Conservation (phyloP, 2,797 vertebrate species). For the Ibycter americanus region DNA sequence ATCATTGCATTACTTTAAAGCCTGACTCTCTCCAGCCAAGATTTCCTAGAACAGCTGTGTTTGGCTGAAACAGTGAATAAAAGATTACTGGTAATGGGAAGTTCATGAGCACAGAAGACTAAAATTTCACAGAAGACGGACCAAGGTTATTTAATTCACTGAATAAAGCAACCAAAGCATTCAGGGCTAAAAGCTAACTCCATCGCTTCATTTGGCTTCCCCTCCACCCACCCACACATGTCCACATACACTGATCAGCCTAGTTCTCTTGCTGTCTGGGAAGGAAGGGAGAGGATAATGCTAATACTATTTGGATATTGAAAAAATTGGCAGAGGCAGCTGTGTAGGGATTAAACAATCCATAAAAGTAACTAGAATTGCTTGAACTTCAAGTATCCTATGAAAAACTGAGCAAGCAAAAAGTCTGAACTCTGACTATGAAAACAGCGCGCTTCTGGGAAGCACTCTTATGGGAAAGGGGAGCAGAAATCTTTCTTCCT, state of each 20-base stretch:
- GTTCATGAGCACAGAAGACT: background rate
- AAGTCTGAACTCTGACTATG: background rate
- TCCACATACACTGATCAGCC: background rate
- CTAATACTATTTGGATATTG: conserved; percentile 25
- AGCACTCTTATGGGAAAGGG: background rate
- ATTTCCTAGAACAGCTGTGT: conserved; percentile 43
- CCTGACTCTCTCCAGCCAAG: background rate
- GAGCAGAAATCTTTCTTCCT: background rate
- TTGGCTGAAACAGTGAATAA: conserved; percentile 16
- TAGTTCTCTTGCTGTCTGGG: conserved; percentile 14
- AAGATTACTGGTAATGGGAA: background rate
- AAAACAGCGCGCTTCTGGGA: background rate
- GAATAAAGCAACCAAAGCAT: conserved; percentile 4
- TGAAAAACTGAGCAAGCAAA: background rate
- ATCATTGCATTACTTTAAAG: background rate
- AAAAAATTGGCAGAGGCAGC: conserved; percentile 3
- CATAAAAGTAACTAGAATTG: conserved; percentile 2
- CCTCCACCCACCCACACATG: background rate
- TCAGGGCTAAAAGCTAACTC: conserved; percentile 3
- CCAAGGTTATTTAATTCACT: background rate
- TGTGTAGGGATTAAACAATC: background rate
- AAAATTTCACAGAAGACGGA: conserved; percentile 5
- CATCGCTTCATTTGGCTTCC: conserved; percentile 35
- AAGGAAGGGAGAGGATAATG: conserved; percentile 2
- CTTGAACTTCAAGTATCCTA: background rate